Evolutionary conservation across 2,888 invertebrate species (phyloP).

Genomic region (Plemyria rubiginata): DNA sequence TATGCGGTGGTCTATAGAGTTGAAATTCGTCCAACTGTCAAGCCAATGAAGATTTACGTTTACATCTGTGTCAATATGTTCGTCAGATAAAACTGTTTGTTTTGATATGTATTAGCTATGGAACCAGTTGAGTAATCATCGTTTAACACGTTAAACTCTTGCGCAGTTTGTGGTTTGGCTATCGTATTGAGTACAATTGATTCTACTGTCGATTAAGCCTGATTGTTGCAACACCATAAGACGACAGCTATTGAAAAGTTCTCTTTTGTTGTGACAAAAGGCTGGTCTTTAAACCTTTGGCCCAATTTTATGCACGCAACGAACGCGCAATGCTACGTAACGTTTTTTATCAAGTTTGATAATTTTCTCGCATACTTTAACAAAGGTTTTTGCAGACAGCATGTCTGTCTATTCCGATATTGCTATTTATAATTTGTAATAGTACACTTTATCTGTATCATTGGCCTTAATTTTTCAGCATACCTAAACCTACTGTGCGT

Average conservation of each 20-base stretch:
- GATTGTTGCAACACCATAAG: conserved; percentile 43
- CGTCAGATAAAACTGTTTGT: conserved; percentile 36
- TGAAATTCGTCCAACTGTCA: conserved; percentile 14
- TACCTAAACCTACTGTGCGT: conserved; percentile 7
- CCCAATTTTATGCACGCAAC: conserved; percentile 55
- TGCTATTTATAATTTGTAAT: conserved; percentile 25
- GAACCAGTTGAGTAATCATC: conserved; percentile 31
- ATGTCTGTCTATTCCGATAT: conserved; percentile 41
- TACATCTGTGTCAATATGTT: conserved; percentile 50
- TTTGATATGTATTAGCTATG: conserved; percentile 31
- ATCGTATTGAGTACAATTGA: conserved; percentile 38
- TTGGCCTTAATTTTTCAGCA: conserved; percentile 26
- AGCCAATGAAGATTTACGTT: conserved; percentile 31
- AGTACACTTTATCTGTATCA: conserved; percentile 20
- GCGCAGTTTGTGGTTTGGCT: conserved; percentile 25
- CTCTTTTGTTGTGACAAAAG: conserved; percentile 53
- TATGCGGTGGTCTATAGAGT: conserved; percentile 21
- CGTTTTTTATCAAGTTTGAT: conserved; percentile 49
- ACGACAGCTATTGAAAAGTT: conserved; percentile 41
- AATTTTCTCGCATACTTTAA: conserved; percentile 37
- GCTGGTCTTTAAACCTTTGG: conserved; percentile 70
- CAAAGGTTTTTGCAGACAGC: conserved; percentile 33
- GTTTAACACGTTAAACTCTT: conserved; percentile 29
- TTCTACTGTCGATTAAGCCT: conserved; percentile 28
- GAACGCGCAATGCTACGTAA: conserved; percentile 50